These are phyloP conservation scores for Bathynomus jamesi DNA, from an alignment of 1,140 invertebrate genomes.

Conservation along the genomic window DNA sequence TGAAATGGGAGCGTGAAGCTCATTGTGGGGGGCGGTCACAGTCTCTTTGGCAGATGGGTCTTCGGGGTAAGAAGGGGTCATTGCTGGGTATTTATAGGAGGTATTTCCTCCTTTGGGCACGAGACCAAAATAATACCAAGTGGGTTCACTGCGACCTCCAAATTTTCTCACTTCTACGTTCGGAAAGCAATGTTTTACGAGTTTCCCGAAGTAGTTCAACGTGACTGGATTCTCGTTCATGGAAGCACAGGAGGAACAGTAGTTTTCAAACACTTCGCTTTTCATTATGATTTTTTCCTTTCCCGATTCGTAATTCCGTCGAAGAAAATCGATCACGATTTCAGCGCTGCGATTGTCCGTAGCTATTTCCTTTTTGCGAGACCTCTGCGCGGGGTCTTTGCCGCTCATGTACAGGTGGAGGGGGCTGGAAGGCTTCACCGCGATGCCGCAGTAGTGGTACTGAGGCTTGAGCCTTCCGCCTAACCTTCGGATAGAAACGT, in stretches of 20 bases:
- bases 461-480: constrained; percentile 34
- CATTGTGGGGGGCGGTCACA: not conserved
- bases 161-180: constrained; percentile 34
- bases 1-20: not conserved
- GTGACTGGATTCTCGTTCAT: constrained; percentile 29
- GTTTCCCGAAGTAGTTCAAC: constrained; percentile 35
- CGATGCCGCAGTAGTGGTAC: constrained; percentile 36
- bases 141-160: constrained; percentile 33
- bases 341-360: constrained; percentile 34
- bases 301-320: constrained; percentile 19
- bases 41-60: not conserved
- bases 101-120: constrained; percentile 12
- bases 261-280: constrained; percentile 30
- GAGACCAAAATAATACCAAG: constrained; percentile 35
- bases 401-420: constrained; percentile 28
- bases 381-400: constrained; percentile 33
- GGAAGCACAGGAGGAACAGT: constrained; percentile 23
- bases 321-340: constrained; percentile 32
- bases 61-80: not conserved
- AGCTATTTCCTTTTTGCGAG: constrained; percentile 35
- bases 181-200: constrained; percentile 37
- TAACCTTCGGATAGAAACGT: constrained; percentile 28
- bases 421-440: constrained; percentile 29
- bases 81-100: not conserved
- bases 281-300: constrained; percentile 30